phyloP scores from a whole-genome alignment of 2,888 invertebrate species.

The Eilema sororculum region DNA sequence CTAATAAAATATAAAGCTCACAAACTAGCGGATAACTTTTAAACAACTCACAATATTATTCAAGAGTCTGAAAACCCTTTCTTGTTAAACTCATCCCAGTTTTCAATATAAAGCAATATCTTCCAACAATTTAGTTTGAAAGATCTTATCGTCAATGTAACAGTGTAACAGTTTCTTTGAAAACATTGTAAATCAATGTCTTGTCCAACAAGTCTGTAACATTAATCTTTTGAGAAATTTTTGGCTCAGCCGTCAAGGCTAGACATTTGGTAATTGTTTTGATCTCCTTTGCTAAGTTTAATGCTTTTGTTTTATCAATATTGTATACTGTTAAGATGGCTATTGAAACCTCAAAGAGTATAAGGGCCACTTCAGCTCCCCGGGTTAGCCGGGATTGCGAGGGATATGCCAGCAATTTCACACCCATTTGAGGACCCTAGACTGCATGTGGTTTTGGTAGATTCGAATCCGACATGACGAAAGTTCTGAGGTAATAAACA shows the following conservation, averaged over 20 bases:
- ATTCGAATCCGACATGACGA: too few species aligned
- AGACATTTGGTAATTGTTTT: background rate
- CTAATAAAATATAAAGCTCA: background rate
- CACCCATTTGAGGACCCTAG: too few species aligned
- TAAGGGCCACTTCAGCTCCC: too few species aligned
- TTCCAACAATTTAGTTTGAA: constrained; percentile 5
- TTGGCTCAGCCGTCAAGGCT: background rate
- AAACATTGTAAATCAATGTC: constrained; percentile 9
- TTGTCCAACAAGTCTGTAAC: background rate
- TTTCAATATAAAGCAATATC: background rate
- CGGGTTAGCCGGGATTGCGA: too few species aligned
- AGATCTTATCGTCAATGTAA: constrained; percentile 7
- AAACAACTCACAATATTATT: too few species aligned
- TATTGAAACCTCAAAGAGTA: too few species aligned
- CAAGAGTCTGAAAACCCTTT: background rate
- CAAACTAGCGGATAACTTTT: background rate
- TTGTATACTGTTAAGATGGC: too few species aligned
- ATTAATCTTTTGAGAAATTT: constrained; percentile 5
- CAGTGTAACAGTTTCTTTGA: background rate
- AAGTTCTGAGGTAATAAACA: too few species aligned
- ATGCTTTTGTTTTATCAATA: background rate
- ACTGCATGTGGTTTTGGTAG: too few species aligned
- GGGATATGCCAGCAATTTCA: too few species aligned
- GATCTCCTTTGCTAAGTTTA: background rate
- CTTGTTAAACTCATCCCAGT: background rate